These are phyloP conservation scores for Ganaspis brasiliensis DNA, from an alignment of 2,888 invertebrate species.

Conservation along the genomic window DNA sequence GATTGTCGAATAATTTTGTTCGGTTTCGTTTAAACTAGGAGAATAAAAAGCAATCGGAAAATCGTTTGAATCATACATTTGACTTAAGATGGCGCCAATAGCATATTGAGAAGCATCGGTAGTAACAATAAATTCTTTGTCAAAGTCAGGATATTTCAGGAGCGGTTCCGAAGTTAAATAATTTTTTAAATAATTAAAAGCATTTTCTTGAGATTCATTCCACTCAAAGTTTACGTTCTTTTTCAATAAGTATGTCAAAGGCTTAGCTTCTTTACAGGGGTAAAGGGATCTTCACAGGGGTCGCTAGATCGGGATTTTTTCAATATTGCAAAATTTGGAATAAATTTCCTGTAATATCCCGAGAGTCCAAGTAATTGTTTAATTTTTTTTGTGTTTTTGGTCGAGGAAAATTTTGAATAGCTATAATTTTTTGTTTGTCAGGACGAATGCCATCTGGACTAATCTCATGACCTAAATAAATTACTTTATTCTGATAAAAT, in stretches of 20 bases:
- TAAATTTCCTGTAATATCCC: no score
- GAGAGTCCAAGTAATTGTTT: no score
- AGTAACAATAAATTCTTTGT: slow-evolving; percentile 1
- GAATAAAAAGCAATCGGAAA: slow-evolving; percentile 43
- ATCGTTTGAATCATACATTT: slow-evolving; percentile 29
- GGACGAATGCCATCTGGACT: slow-evolving; percentile 61
- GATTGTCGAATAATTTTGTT: slow-evolving; percentile 44
- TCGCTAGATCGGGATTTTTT: no score
- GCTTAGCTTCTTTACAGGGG: no score
- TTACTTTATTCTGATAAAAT: slow-evolving; percentile 64
- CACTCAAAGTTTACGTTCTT: no score
- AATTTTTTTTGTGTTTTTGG: no score
- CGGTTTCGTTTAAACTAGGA: slow-evolving; percentile 14
- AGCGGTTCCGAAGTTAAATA: background rate
- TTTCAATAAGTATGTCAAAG: no score
- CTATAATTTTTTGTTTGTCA: background rate
- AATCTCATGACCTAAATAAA: slow-evolving; percentile 58
- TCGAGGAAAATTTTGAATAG: slow-evolving; percentile 39
- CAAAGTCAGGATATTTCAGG: slow-evolving; percentile 40
- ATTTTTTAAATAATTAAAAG: no score
- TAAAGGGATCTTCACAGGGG: no score
- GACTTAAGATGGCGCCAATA: slow-evolving; percentile 39
- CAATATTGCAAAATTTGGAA: no score
- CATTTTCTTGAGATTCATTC: no score
- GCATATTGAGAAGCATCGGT: slow-evolving; percentile 48